phyloP scores from a whole-genome alignment of 2,888 invertebrate genomes.

The Catocala nupta region DNA sequence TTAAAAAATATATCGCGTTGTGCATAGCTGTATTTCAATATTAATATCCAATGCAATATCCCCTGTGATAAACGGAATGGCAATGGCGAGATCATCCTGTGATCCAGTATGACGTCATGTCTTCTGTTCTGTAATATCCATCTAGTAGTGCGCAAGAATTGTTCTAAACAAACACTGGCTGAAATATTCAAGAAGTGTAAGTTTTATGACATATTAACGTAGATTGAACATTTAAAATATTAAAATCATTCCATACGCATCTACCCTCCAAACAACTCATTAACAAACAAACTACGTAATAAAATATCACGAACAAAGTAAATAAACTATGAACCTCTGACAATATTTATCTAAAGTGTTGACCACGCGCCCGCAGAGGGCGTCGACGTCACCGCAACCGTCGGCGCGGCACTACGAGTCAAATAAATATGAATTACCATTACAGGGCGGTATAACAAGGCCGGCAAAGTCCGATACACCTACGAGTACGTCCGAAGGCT shows the following conservation, averaged over 20 bases:
- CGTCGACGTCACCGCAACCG: slow-evolving; percentile 9
- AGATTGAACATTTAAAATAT: no score
- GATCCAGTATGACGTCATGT: no score
- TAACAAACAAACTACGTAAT: slow-evolving; percentile 47
- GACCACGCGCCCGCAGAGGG: slow-evolving; percentile 13
- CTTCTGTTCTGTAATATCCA: no score
- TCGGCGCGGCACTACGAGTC: slow-evolving; percentile 24
- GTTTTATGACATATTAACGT: no score
- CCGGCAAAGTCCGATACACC: slow-evolving; percentile 39
- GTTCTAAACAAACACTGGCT: no score
- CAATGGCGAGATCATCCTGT: no score
- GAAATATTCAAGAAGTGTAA: no score
- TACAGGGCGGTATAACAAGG: slow-evolving; percentile 55
- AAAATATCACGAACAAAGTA: slow-evolving; percentile 33
- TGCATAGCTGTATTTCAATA: no score
- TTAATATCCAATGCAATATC: no score
- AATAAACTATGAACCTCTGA: slow-evolving; percentile 31
- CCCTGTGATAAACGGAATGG: no score
- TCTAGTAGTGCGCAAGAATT: no score
- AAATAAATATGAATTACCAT: slow-evolving; percentile 65
- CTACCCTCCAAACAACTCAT: not conserved
- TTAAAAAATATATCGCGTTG: no score
- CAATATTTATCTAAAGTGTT: slow-evolving; percentile 42
- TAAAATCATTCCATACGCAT: not conserved
- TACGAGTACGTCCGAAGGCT: slow-evolving; percentile 54